Conservation (phyloP, 2,113 vertebrate genomes). For the Naja naja region DNA sequence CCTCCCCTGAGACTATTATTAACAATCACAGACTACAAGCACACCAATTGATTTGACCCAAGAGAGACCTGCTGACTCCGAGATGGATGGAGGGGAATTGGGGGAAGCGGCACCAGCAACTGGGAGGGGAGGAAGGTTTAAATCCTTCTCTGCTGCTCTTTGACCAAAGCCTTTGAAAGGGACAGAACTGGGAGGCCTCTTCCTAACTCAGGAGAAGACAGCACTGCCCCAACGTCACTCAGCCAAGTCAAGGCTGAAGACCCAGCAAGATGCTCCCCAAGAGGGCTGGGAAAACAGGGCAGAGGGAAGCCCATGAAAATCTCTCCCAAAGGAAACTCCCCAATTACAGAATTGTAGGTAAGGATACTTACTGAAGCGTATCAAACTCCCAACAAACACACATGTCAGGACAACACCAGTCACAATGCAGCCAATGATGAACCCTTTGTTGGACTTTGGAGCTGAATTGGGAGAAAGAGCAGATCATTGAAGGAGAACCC, state of each 20-base stretch:
- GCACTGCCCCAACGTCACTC: not conserved
- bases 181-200: not conserved
- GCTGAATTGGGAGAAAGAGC: not conserved
- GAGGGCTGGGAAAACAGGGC: too few species aligned
- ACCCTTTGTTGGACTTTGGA: not conserved
- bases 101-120: not conserved
- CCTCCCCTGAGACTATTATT: too few species aligned
- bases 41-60: too few species aligned
- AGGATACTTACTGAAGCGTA: not conserved
- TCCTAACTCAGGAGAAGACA: not conserved
- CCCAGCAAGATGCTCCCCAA: not conserved
- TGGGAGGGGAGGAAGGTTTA: not conserved
- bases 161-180: not conserved
- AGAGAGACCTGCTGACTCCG: too few species aligned
- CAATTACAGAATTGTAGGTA: not conserved
- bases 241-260: not conserved
- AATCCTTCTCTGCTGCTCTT: not conserved
- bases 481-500: not conserved
- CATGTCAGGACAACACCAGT: too few species aligned
- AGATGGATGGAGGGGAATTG: too few species aligned
- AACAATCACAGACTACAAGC: too few species aligned
- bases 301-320: too few species aligned
- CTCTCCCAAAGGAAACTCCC: not conserved
- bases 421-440: not conserved
- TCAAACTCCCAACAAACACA: too few species aligned